A percentile compares a stretch with the other conserved stretches of the same genome.
These are phyloP conservation scores for Urophycis tenuis DNA, from an alignment of 2,797 vertebrate genomes.

Conservation along the genomic window DNA sequence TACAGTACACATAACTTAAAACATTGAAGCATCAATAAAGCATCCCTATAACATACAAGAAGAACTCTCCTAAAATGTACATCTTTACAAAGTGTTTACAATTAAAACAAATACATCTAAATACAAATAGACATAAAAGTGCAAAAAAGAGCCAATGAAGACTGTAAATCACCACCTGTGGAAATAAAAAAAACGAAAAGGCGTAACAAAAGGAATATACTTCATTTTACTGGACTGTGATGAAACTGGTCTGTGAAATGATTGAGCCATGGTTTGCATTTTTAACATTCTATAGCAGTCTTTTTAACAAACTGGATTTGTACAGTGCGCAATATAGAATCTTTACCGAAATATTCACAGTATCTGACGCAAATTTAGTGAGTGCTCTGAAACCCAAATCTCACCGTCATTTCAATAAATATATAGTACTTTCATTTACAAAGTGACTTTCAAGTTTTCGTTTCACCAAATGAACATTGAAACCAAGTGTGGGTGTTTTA, in stretches of 20 bases:
- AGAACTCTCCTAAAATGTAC: slow-evolving; percentile 75
- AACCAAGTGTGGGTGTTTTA: slow-evolving; percentile 6
- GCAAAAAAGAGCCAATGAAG: slow-evolving; percentile 65
- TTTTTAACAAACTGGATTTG: slow-evolving; percentile 42
- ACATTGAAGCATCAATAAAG: slow-evolving; percentile 67
- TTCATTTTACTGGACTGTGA: slow-evolving; percentile 62
- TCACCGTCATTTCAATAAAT: slow-evolving; percentile 63
- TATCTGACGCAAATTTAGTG: slow-evolving; percentile 55
- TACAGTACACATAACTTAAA: slow-evolving; percentile 72
- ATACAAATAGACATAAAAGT: slow-evolving; percentile 60
- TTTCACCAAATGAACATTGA: slow-evolving; percentile 7
- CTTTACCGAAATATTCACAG: slow-evolving; percentile 66
- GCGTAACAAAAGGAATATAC: slow-evolving; percentile 50
- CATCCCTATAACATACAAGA: slow-evolving; percentile 69
- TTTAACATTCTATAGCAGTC: slow-evolving; percentile 31
- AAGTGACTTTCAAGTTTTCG: slow-evolving; percentile 31
- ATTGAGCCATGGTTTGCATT: slow-evolving; percentile 51
- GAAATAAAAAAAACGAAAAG: slow-evolving; percentile 61
- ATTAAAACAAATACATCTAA: slow-evolving; percentile 50
- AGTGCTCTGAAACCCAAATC: slow-evolving; percentile 39
- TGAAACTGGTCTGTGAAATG: slow-evolving; percentile 50
- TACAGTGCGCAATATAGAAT: slow-evolving; percentile 56
- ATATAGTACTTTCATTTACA: slow-evolving; percentile 59
- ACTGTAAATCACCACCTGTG: slow-evolving; percentile 63
- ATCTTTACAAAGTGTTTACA: slow-evolving; percentile 78